Base-by-base conservation (phyloP, 2,113 vertebrate species). In the Sebastes schlegelii region DNA sequence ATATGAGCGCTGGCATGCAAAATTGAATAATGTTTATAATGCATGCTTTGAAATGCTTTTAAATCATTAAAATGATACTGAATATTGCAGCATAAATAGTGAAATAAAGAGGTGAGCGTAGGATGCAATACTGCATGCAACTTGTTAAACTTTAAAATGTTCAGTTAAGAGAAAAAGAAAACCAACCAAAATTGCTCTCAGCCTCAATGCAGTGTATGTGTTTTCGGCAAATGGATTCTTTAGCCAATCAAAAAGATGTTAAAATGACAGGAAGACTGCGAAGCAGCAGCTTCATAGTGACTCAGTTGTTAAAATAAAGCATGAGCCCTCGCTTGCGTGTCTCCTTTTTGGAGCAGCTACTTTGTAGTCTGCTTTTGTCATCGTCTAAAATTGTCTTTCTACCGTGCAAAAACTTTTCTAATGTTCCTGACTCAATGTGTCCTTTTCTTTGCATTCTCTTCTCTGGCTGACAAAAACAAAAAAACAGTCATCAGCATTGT, bases 341-440 rank as follows among this genome's bases (percentile, higher is more conserved):
- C 61, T 46, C 26, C 12, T 74, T 68, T 68, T 71, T 63, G 13
- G n/a, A 75, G 46, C 60, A 54, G 14, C 55, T 17, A 61, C 51
- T 52, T 70, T 21, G 21, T 42, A 4, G 51, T 52, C 43, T 60
- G 9, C 43, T 34, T 48, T 23, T 72, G 67, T 88, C 86, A 82
- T 70, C 61, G 46, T 74, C 78, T 64, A 23, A 75, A 75, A 52
- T 2, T 62, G 26, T 51, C 21, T 21, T 49, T 78, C 16, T 16
- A 2, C 48, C 7, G 60, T 63, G 21, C 8, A 58, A 45, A 67
- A 67, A 7, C 13, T 60, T 66, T 52, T 76, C 19, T 13, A 42
- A 65, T 5, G 7, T 40, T 63, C 34, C 55, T 49, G 70, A 76
- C 16, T 74, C 54, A 21, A 2, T 43, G 23, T 26, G 9, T 66